phyloP scores from a whole-genome alignment of 2,888 invertebrate species.

The Hirudinaria manillensis region DNA sequence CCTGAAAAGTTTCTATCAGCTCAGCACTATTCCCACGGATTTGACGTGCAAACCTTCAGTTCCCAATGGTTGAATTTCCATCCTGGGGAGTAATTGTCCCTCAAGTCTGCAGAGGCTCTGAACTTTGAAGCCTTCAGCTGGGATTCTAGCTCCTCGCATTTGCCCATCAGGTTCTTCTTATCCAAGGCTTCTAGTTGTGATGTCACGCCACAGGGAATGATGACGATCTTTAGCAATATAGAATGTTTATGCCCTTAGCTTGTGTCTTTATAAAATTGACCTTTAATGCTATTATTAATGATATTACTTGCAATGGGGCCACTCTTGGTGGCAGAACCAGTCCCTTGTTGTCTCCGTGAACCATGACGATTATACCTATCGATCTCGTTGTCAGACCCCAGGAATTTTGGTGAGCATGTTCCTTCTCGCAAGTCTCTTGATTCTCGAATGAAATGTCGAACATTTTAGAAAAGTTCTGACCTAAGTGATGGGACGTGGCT shows the following conservation, averaged over 20 bases:
- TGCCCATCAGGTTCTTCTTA: constrained; percentile 61
- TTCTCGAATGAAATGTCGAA: constrained; percentile 93
- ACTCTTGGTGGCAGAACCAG: constrained; percentile 88
- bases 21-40: neutral
- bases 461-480: constrained; percentile 99
- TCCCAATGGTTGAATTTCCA: constrained; percentile 99
- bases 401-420: constrained; percentile 85
- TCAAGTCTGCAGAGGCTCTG: constrained; percentile 75
- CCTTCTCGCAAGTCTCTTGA: constrained; percentile 70
- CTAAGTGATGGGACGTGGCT: constrained; percentile 94
- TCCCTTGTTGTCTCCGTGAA: constrained; percentile 94
- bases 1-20: constrained; percentile 57
- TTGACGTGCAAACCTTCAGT: constrained; percentile 72
- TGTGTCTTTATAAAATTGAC: no score
- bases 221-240: constrained; percentile 59
- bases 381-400: constrained; percentile 97
- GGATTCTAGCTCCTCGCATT: constrained; percentile 66
- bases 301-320: constrained; percentile 57
- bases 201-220: constrained; percentile 93
- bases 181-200: constrained; percentile 71
- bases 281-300: no score
- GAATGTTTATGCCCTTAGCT: no score
- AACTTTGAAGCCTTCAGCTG: constrained; percentile 58
- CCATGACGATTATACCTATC: constrained; percentile 70
- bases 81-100: constrained; percentile 95